phyloP scores from a whole-genome alignment of 2,797 vertebrate species.

The Myiotriccus ornatus region DNA sequence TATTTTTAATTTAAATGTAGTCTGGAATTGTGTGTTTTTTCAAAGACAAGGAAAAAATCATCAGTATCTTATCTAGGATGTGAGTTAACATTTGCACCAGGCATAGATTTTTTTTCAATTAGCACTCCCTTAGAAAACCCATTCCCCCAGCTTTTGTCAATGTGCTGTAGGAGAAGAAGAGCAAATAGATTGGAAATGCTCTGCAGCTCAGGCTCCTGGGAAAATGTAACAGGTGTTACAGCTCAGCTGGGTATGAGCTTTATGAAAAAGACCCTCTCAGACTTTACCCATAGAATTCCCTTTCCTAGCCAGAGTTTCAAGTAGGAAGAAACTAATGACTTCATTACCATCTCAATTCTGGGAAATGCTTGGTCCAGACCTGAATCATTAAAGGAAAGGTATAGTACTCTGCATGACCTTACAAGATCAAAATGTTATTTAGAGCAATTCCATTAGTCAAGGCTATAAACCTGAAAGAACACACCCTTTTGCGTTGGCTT shows the following conservation, averaged over 20 bases:
- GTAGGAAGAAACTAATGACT: constrained; percentile 86
- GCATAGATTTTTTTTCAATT: constrained; percentile 74
- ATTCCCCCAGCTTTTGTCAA: constrained; percentile 75
- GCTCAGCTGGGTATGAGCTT: constrained; percentile 79
- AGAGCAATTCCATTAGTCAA: constrained; percentile 77
- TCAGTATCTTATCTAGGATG: constrained; percentile 58
- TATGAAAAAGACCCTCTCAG: constrained; percentile 78
- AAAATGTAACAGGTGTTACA: constrained; percentile 91
- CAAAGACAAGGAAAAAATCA: constrained; percentile 70
- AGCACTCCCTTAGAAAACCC: constrained; percentile 74
- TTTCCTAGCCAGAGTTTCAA: constrained; percentile 79
- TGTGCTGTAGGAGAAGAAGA: constrained; percentile 73
- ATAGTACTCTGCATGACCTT: constrained; percentile 79
- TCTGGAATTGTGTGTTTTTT: constrained; percentile 53
- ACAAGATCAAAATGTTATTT: constrained; percentile 80
- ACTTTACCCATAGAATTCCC: constrained; percentile 78
- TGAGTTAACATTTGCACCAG: constrained; percentile 70
- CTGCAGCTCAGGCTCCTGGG: constrained; percentile 81
- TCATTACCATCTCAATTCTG: constrained; percentile 87
- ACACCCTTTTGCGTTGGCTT: constrained; percentile 56
- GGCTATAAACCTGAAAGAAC: constrained; percentile 74
- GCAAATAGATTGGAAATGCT: constrained; percentile 81
- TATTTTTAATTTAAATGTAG: constrained; percentile 60
- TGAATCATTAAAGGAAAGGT: constrained; percentile 81
- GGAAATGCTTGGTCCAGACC: constrained; percentile 80